phyloP scores from a whole-genome alignment of 2,888 invertebrate species.

The Orchesellides sinensis region DNA sequence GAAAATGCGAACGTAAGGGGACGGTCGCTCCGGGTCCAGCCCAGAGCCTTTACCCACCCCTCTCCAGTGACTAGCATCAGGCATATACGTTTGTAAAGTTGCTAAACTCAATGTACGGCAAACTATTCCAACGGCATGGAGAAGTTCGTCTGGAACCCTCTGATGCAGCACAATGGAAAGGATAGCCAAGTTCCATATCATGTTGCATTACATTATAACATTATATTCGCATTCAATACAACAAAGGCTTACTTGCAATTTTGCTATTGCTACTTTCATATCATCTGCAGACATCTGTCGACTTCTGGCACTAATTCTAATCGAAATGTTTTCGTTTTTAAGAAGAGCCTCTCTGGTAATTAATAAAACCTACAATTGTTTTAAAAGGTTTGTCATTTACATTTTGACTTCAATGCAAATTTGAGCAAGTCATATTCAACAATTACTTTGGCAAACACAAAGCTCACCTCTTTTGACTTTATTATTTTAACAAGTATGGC shows the following conservation, averaged over 20 bases:
- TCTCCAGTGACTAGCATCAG: constrained; percentile 84
- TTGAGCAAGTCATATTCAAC: background rate
- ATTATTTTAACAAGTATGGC: constrained; percentile 70
- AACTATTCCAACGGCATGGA: constrained; percentile 84
- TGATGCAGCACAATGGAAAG: constrained; percentile 76
- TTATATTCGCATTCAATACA: background rate
- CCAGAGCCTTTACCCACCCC: constrained; percentile 77
- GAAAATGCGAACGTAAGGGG: constrained; percentile 85
- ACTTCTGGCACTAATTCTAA: constrained; percentile 73
- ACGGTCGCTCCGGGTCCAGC: constrained; percentile 78
- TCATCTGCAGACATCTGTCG: constrained; percentile 74
- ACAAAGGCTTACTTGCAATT: constrained; percentile 64
- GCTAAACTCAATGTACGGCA: constrained; percentile 88
- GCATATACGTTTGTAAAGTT: constrained; percentile 89
- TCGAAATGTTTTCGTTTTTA: constrained; percentile 69
- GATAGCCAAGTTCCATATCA: background rate
- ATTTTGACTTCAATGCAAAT: background rate
- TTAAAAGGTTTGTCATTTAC: background rate
- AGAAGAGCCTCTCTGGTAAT: constrained; percentile 72
- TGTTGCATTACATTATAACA: background rate
- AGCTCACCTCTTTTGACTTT: constrained; percentile 65
- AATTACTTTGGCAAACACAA: too few species aligned
- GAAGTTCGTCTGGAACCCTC: constrained; percentile 86
- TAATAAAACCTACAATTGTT: constrained; percentile 55
- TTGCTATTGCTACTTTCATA: constrained; percentile 65